Conservation (phyloP, 2,888 invertebrate genomes). For the Griposia aprilina region DNA sequence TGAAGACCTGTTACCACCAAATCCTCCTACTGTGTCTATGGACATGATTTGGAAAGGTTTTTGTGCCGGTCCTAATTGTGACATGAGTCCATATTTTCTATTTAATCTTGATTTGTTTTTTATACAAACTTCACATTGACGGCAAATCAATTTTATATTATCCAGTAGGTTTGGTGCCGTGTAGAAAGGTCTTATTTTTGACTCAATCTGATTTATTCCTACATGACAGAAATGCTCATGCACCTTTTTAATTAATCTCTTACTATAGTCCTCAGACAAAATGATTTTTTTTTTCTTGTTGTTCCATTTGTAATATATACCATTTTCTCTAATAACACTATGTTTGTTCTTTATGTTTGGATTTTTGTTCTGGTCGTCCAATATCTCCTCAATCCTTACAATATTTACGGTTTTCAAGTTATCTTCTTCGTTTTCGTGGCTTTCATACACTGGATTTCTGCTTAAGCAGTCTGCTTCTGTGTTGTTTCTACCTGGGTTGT, state of each 20-base stretch:
- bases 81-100: background rate
- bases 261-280: background rate
- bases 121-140: background rate
- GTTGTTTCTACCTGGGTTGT: background rate
- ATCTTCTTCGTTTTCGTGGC: background rate
- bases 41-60: constrained; percentile 6
- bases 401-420: background rate
- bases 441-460: constrained; percentile 1
- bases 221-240: background rate
- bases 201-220: constrained; percentile 1
- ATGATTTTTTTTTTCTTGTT: background rate
- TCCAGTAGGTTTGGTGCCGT: background rate
- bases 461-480: constrained; percentile 6
- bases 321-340: too few species aligned
- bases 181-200: background rate
- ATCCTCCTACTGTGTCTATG: constrained; percentile 6
- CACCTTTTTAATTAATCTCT: background rate
- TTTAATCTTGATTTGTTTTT: background rate
- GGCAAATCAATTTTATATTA: background rate
- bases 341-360: background rate
- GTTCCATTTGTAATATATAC: background rate
- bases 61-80: constrained; percentile 6
- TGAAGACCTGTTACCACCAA: background rate
- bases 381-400: background rate
- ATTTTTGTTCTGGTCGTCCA: background rate